A percentile compares a stretch with the other conserved stretches of the same genome.
These are phyloP conservation scores for Luidia sarsii DNA, from an alignment of 53 echinoderm and acorn worm species.

Conservation along the genomic window DNA sequence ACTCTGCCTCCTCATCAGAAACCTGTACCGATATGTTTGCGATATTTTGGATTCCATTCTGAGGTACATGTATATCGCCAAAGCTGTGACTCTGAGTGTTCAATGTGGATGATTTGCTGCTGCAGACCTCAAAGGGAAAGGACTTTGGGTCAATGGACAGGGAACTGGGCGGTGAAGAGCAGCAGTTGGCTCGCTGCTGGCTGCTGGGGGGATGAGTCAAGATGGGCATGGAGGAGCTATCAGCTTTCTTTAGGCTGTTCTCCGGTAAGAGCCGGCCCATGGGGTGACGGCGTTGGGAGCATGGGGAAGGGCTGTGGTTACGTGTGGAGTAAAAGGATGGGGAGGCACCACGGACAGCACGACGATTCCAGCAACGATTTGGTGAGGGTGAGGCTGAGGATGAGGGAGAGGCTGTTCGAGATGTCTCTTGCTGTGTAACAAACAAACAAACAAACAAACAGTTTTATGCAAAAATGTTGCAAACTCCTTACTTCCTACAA, in stretches of 20 bases:
- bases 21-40: slow-evolving; percentile 1
- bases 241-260: background rate
- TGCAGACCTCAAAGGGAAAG: slow-evolving; percentile 11
- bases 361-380: slow-evolving; percentile 59
- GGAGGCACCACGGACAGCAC: slow-evolving; percentile 63
- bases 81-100: slow-evolving; percentile 48
- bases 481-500: too few species aligned
- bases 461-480: too few species aligned
- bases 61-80: slow-evolving; percentile 36
- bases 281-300: background rate
- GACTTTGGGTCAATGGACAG: background rate
- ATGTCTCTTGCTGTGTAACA: background rate
- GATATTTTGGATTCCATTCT: slow-evolving; percentile 5
- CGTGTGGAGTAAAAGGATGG: slow-evolving; percentile 24
- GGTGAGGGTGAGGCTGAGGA: slow-evolving; percentile 10
- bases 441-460: too few species aligned
- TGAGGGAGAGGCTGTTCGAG: slow-evolving; percentile 14
- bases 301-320: slow-evolving; percentile 34
- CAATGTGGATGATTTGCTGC: slow-evolving; percentile 27
- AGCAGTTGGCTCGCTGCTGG: slow-evolving; percentile 38
- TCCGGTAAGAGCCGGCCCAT: background rate
- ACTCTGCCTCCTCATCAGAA: slow-evolving; percentile 18
- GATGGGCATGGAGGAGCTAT: slow-evolving; percentile 52
- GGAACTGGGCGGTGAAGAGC: slow-evolving; percentile 30
- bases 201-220: background rate